phyloP scores from a whole-genome alignment of 2,113 vertebrate species.

The Platysternon megacephalum region DNA sequence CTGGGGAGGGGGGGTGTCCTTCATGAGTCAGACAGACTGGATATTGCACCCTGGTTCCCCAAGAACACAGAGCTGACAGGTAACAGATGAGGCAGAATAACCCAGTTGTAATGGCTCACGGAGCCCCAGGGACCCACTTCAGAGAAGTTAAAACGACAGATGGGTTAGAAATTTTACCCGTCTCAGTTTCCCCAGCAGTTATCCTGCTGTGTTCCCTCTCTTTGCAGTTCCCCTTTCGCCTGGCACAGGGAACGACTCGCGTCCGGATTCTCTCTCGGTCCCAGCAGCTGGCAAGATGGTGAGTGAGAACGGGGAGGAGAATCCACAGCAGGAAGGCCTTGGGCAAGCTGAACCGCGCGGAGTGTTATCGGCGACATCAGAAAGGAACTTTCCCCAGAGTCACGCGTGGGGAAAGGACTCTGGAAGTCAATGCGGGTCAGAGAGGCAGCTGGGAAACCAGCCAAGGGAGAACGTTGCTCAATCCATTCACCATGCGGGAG shows the following conservation, averaged over 20 bases:
- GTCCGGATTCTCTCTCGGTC: neutral
- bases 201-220: neutral
- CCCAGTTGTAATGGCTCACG: too few species aligned
- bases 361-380: neutral
- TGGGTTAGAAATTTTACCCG: neutral
- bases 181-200: neutral
- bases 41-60: too few species aligned
- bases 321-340: neutral
- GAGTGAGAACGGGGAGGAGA: neutral
- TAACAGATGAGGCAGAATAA: too few species aligned
- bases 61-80: too few species aligned
- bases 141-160: neutral
- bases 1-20: too few species aligned
- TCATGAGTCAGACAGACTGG: too few species aligned
- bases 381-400: neutral
- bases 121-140: neutral
- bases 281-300: neutral
- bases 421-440: neutral
- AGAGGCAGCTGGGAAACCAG: neutral
- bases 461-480: neutral
- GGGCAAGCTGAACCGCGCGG: rapidly evolving
- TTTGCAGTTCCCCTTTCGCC: neutral
- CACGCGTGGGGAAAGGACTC: neutral
- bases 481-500: neutral
- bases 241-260: neutral